Evolutionary conservation across 1,140 invertebrate genomes (phyloP), one percentile per base, ranked within the genome.

Genomic region (Pseudomyrmex concolor): DNA sequence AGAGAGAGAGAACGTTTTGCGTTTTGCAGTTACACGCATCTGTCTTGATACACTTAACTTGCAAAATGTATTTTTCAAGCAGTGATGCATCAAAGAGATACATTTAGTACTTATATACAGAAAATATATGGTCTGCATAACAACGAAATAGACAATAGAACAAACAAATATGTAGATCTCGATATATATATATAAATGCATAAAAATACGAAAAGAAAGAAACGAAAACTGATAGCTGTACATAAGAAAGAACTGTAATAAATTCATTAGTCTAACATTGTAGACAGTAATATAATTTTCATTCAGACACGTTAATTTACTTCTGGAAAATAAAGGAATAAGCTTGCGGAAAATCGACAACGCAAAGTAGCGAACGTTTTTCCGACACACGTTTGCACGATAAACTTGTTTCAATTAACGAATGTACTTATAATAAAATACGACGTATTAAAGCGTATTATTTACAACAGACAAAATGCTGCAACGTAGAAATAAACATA

Each of bases 371-470:
- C 45, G 17, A 25, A 43, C 43, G 76, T 78, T 78, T 78, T 78
- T 70, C 76, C 76, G 54, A 59, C 76, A 55, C 66, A 59, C 76
- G 45, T 55, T 80, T 54, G 54, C 54, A 71, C 76, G 66, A 80
- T 80, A 80, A 80, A 80, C 66, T 80, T 55, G 45, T 80, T 80
- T 80, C 71, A 71, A 80, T 80, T 80, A 80, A 71, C 76, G 66
- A 80, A 66, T 66, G 66, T 19, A 80, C 59, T 66, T 19, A 54
- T 66, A 66, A 70, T 80, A 80, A 71, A 80, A 80, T 80, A 80
- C 76, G 76, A 71, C 66, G 66, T 71, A 80, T 80, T 80, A 80
- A 80, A 80, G 76, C 76, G 54, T 66, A 80, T 80, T 80, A 80
- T 80, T 80, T 80, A 80, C 64, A 64, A 55, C 59, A 80, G 76